Base-by-base conservation (phyloP, 2,113 vertebrate species). In the Onychorhynchus coronatus region DNA sequence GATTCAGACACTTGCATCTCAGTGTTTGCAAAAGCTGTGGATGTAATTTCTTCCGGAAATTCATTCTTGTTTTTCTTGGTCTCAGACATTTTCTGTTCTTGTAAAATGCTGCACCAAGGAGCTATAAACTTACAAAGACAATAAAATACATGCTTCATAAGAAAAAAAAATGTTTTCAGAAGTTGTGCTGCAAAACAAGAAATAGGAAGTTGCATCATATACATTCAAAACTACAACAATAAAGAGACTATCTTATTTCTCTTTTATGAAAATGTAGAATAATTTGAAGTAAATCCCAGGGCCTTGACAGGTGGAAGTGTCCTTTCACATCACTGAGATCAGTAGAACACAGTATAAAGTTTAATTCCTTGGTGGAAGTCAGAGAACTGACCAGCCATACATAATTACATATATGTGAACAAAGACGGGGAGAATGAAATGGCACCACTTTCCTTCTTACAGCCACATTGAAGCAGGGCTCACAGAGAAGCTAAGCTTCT, bases 151-250 rank as follows among this genome's bases (percentile, higher is more conserved):
- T 27, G 13, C 18, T 76, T 86, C 53, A 44, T 72, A 46, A 71
- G n/a, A 61, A 63, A 95, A 50, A n/a, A 42, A n/a, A n/a, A n/a
- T n/a, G 5, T 35, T 63, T 91, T 87, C 30, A 53, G 58, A 91
- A 88, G 33, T 46, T 91, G 10, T 70, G 5, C 9, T 75, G 25
- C 55, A 56, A 27, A 53, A 62, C 21, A 65, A n/a, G 30, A 70
- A 27, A 44, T 30, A 9, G 14, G 11, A 91, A 79, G 52, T 53
- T 44, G 10, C 35, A 25, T 71, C 18, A 59, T 16, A 55, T 6
- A 24, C 5, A 27, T 50, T 72, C 23, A 91, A 14, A 44, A 24
- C 58, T 78, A 50, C 31, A 62, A 63, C 37, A 52, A 21, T 31
- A 63, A 74, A 37, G 66, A 27, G 4, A 41, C 28, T 35, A 56